phyloP scores from a whole-genome alignment of 2,888 invertebrate species.

The Euclidia mi region DNA sequence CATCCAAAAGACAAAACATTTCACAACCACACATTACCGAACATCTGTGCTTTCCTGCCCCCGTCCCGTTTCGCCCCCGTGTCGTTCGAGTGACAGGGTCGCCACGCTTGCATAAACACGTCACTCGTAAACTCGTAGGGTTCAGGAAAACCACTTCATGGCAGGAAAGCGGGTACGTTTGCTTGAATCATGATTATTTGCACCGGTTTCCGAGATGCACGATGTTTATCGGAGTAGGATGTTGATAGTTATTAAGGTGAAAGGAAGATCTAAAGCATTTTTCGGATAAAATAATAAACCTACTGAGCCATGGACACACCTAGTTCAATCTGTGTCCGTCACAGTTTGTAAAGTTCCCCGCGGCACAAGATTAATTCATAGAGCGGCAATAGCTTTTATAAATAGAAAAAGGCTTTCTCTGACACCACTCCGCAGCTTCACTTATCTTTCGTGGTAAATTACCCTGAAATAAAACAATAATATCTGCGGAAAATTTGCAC shows the following conservation, averaged over 20 bases:
- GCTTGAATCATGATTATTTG: slow-evolving; percentile 10
- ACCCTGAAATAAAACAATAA: too few species aligned
- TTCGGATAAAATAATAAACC: too few species aligned
- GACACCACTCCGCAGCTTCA: too few species aligned
- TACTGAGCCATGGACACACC: too few species aligned
- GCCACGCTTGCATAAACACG: slow-evolving; percentile 13
- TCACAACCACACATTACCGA: slow-evolving; percentile 9
- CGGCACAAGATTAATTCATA: too few species aligned
- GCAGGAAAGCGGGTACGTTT: slow-evolving; percentile 2
- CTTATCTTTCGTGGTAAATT: too few species aligned
- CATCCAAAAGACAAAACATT: neutral
- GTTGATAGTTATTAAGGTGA: neutral
- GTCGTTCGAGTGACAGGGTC: slow-evolving; percentile 5
- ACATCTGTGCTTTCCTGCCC: slow-evolving; percentile 1
- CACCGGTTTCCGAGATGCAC: neutral
- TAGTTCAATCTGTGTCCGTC: too few species aligned
- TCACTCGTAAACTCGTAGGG: slow-evolving; percentile 13
- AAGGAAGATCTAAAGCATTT: too few species aligned
- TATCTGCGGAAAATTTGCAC: too few species aligned
- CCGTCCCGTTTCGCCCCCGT: slow-evolving; percentile 2
- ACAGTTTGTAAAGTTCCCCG: too few species aligned
- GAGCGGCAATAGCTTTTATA: too few species aligned
- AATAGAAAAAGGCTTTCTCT: too few species aligned
- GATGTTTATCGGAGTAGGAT: neutral
- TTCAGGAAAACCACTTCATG: slow-evolving; percentile 5